These are phyloP conservation scores for Sinonovacula constricta DNA, from an alignment of 1,140 invertebrate species.

Conservation along the genomic window DNA sequence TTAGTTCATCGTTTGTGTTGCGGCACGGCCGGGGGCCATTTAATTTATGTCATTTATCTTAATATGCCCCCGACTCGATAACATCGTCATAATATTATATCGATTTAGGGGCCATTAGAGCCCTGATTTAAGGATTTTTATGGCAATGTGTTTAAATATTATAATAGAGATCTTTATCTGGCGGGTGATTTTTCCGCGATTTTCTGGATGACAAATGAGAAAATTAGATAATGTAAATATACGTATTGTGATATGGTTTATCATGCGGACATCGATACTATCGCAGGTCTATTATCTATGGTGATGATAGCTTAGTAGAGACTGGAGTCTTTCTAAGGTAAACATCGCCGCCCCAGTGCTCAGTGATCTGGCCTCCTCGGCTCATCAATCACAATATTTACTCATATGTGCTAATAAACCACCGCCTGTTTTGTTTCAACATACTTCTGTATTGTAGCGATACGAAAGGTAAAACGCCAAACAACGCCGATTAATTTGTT, in stretches of 20 bases:
- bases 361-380: no score
- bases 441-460: no score
- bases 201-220: slow-evolving; percentile 40
- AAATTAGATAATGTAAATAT: slow-evolving; percentile 53
- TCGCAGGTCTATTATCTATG: slow-evolving; percentile 4
- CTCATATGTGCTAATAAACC: no score
- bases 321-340: no score
- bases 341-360: no score
- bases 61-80: slow-evolving; percentile 37
- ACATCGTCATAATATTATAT: slow-evolving; percentile 44
- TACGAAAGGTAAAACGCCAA: no score
- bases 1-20: no score
- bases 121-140: slow-evolving; percentile 40
- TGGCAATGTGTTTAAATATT: slow-evolving; percentile 44
- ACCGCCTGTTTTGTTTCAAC: no score
- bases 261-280: slow-evolving; percentile 11
- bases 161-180: slow-evolving; percentile 40
- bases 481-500: no score
- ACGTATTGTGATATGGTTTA: slow-evolving; percentile 29
- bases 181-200: slow-evolving; percentile 3
- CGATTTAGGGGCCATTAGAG: slow-evolving; percentile 39
- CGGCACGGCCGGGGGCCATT: background rate
- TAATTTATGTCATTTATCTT: slow-evolving; percentile 33
- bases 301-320: slow-evolving; percentile 36
- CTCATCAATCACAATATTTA: no score